Evolutionary conservation across 2,113 vertebrate species (phyloP).

Genomic region (Notothenia coriiceps): DNA sequence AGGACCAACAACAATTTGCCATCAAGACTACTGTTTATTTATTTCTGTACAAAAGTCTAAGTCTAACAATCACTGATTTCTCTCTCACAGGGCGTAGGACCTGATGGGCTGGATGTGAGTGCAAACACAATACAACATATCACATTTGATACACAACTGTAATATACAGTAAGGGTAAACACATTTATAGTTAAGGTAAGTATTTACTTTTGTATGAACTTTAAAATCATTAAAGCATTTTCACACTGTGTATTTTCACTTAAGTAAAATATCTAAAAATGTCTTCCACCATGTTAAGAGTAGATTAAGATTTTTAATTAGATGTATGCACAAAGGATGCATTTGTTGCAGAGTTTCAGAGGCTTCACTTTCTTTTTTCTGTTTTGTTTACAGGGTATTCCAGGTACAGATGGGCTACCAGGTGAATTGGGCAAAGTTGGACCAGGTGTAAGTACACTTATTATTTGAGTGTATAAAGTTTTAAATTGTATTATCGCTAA

Average conservation of each 20-base stretch:
- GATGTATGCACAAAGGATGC: too few relatives aligned
- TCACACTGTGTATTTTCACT: too few relatives aligned
- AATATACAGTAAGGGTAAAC: too few relatives aligned
- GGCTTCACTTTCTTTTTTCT: conserved; percentile 2
- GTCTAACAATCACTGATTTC: background rate
- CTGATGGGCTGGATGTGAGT: conserved; percentile 92
- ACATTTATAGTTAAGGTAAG: too few relatives aligned
- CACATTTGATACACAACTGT: background rate
- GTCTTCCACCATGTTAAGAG: too few relatives aligned
- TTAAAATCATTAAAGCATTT: too few relatives aligned
- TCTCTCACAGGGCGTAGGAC: conserved; percentile 87
- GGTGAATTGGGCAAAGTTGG: conserved; percentile 95
- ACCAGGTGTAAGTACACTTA: conserved; percentile 85
- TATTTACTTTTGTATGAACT: too few relatives aligned
- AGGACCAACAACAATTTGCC: background rate
- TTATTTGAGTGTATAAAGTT: background rate
- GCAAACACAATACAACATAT: background rate
- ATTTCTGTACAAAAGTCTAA: background rate
- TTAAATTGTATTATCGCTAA: too few relatives aligned
- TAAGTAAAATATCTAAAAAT: too few relatives aligned
- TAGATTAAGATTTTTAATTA: too few relatives aligned
- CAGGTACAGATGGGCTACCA: conserved; percentile 91
- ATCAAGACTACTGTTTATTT: background rate
- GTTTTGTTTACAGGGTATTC: conserved; percentile 85
- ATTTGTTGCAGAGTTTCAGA: background rate